A percentile compares a stretch with the other conserved stretches of the same genome.
Conservation (phyloP, 1,140 invertebrate species). For the Gryon sp. region DNA sequence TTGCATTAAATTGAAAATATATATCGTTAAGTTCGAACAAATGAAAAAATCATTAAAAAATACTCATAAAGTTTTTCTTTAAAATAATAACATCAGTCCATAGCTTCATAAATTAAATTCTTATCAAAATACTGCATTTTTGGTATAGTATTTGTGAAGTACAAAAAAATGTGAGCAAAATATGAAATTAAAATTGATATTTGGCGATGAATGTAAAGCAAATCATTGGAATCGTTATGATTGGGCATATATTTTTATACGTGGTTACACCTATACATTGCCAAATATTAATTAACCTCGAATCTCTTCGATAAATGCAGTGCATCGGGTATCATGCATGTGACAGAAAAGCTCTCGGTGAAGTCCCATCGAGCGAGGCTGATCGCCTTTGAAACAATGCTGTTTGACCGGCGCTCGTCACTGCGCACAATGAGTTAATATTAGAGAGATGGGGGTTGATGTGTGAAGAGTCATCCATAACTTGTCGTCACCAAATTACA, state of each 20-base stretch:
- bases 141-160: too few species aligned
- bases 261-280: conserved; percentile 53
- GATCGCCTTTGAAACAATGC: conserved; percentile 76
- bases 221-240: conserved; percentile 5
- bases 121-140: too few species aligned
- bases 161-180: too few species aligned
- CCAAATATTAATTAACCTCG: conserved; percentile 72
- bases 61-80: too few species aligned
- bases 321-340: conserved; percentile 69
- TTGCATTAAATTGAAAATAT: too few species aligned
- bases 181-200: neutral
- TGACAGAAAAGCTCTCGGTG: conserved; percentile 77
- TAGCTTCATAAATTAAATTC: too few species aligned
- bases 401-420: conserved; percentile 76
- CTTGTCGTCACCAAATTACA: conserved; percentile 76
- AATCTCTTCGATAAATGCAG: conserved; percentile 64
- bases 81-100: too few species aligned
- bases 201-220: too few species aligned
- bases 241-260: conserved; percentile 28
- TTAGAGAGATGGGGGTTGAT: conserved; percentile 71
- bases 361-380: conserved; percentile 68
- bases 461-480: conserved; percentile 76
- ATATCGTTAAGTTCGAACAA: too few species aligned
- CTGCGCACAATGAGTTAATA: conserved; percentile 74
- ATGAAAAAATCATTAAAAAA: too few species aligned